A percentile compares a stretch with the other conserved stretches of the same genome.
phyloP scores from a whole-genome alignment of 2,888 invertebrate genomes.

The Electrophaes corylata region DNA sequence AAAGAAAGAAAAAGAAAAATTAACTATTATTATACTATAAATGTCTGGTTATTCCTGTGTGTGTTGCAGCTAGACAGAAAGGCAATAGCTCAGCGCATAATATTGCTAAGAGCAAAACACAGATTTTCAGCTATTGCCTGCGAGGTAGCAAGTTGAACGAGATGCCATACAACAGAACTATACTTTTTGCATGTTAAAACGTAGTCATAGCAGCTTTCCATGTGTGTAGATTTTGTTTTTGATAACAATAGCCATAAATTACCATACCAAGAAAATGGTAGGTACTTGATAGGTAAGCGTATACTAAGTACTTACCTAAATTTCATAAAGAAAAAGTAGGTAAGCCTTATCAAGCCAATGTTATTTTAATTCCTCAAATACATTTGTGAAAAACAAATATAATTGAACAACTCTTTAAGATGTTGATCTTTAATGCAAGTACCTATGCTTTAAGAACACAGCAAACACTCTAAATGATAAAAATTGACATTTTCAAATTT shows the following conservation, averaged over 20 bases:
- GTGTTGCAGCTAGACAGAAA: too few species aligned
- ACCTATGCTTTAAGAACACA: constrained; percentile 47
- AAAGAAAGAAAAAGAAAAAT: too few species aligned
- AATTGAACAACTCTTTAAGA: constrained; percentile 43
- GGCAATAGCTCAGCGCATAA: too few species aligned
- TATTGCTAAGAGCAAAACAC: too few species aligned
- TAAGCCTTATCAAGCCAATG: constrained; percentile 4
- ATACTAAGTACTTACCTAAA: constrained; percentile 1
- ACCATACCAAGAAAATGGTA: not conserved
- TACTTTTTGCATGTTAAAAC: too few species aligned
- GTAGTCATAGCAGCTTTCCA: too few species aligned
- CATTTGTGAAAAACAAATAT: constrained; percentile 44
- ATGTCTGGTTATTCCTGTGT: too few species aligned
- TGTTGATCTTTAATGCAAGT: constrained; percentile 49
- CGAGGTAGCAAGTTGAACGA: too few species aligned
- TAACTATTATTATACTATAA: too few species aligned
- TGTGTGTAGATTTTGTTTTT: not conserved
- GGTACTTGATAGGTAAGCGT: not conserved
- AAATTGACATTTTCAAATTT: constrained; percentile 57
- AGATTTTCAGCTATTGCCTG: too few species aligned
- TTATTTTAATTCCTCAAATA: constrained; percentile 28
- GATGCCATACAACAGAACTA: too few species aligned
- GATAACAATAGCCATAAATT: not conserved
- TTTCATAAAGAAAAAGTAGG: constrained; percentile 7
- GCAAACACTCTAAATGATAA: constrained; percentile 62